Evolutionary conservation across 1,140 invertebrate species (phyloP).

Genomic region (Laupala kohalensis): DNA sequence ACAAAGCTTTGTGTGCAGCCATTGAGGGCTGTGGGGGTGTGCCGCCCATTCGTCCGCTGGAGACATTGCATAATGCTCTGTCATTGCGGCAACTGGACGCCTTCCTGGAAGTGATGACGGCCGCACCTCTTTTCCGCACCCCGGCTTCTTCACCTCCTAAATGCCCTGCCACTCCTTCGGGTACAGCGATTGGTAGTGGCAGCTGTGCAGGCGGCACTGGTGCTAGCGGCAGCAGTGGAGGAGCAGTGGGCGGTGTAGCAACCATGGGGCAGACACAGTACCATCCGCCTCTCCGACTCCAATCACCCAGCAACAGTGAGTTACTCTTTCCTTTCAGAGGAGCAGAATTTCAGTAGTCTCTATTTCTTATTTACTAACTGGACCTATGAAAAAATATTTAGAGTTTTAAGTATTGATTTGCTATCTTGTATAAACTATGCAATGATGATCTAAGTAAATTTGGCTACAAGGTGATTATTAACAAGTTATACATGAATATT

Average conservation of each 20-base stretch:
- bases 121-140: conserved; percentile 49
- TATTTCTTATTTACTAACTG: no score
- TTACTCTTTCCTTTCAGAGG: conserved; percentile 14
- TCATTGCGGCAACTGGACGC: conserved; percentile 78
- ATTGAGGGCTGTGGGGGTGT: conserved; percentile 78
- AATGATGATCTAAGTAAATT: no score
- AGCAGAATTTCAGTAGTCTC: no score
- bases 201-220: conserved; percentile 21
- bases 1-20: no score
- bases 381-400: no score
- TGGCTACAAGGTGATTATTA: no score
- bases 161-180: conserved; percentile 38
- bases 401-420: no score
- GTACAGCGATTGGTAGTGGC: conserved; percentile 23
- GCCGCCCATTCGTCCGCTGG: conserved; percentile 82
- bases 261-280: conserved; percentile 21
- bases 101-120: conserved; percentile 74
- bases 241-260: conserved; percentile 19
- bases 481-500: no score
- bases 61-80: conserved; percentile 90
- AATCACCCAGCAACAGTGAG: conserved; percentile 34
- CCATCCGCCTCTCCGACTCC: conserved; percentile 24
- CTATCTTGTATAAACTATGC: no score
- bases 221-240: conserved; percentile 6
- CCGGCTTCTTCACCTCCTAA: conserved; percentile 56